phyloP scores from a whole-genome alignment of 2,113 vertebrate genomes.

The Sula dactylatra region DNA sequence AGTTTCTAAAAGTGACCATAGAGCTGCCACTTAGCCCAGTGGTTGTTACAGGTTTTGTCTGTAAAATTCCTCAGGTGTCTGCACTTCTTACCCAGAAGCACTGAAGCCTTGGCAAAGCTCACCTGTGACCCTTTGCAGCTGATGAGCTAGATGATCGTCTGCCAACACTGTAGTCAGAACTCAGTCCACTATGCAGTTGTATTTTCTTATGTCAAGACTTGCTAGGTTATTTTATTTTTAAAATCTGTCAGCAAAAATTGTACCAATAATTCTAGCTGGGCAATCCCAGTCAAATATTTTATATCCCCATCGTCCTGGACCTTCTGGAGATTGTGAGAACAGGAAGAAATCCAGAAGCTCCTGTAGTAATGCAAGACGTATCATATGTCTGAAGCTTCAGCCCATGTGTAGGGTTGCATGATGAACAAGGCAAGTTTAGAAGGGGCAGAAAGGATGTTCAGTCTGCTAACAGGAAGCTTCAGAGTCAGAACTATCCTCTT shows the following conservation, averaged over 20 bases:
- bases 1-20: not conserved
- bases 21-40: not conserved
- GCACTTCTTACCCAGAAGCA: not conserved
- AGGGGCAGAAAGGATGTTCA: not conserved
- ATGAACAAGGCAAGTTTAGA: not conserved
- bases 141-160: not conserved
- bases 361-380: not conserved
- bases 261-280: not conserved
- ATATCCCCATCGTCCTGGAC: not conserved
- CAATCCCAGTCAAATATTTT: not conserved
- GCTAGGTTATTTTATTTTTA: not conserved
- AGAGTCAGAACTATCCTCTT: not conserved
- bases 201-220: not conserved
- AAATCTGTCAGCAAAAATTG: not conserved
- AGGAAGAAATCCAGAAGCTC: not conserved
- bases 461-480: not conserved
- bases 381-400: not conserved
- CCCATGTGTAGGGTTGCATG: not conserved
- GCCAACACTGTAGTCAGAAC: not conserved
- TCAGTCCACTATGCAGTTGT: not conserved
- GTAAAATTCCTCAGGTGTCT: not conserved
- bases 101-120: not conserved
- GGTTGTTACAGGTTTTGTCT: not conserved
- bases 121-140: not conserved
- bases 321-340: not conserved